phyloP scores from a whole-genome alignment of 2,113 vertebrate genomes.

The Triplophysa rosa region DNA sequence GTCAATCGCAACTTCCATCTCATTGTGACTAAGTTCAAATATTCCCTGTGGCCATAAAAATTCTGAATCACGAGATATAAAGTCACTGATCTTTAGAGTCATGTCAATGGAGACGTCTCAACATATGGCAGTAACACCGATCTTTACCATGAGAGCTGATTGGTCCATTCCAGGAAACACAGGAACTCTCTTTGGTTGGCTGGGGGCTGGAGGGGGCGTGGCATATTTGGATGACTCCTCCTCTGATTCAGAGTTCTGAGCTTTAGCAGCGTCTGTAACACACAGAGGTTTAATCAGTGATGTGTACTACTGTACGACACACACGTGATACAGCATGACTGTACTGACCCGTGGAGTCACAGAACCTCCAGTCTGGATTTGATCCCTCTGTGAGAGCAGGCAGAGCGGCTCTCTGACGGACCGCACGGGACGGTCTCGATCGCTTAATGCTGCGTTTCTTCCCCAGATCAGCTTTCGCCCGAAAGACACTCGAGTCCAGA shows the following conservation, averaged over 20 bases:
- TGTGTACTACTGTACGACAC: too few species aligned
- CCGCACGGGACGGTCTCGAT: slow-evolving; percentile 69
- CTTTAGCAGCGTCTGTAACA: background rate
- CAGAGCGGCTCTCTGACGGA: slow-evolving; percentile 54
- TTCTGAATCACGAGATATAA: too few species aligned
- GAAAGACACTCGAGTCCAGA: slow-evolving; percentile 83
- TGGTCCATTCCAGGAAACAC: slow-evolving; percentile 83
- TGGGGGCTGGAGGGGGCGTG: slow-evolving; percentile 19
- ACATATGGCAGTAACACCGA: background rate
- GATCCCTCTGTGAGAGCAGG: slow-evolving; percentile 37
- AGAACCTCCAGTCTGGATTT: slow-evolving; percentile 73
- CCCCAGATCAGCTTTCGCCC: slow-evolving; percentile 79
- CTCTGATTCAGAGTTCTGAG: slow-evolving; percentile 59
- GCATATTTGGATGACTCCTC: slow-evolving; percentile 60
- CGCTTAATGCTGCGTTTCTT: slow-evolving; percentile 69
- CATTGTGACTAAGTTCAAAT: too few species aligned
- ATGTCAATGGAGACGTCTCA: too few species aligned
- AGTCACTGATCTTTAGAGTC: too few species aligned
- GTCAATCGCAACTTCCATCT: too few species aligned
- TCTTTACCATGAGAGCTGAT: slow-evolving; percentile 78
- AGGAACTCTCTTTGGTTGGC: slow-evolving; percentile 72
- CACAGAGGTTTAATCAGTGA: too few species aligned
- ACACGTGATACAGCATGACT: background rate
- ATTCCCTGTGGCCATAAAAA: too few species aligned
- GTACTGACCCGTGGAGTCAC: slow-evolving; percentile 80